Evolutionary conservation across 2,888 invertebrate genomes (phyloP).

Genomic region (Pollenia amentaria): DNA sequence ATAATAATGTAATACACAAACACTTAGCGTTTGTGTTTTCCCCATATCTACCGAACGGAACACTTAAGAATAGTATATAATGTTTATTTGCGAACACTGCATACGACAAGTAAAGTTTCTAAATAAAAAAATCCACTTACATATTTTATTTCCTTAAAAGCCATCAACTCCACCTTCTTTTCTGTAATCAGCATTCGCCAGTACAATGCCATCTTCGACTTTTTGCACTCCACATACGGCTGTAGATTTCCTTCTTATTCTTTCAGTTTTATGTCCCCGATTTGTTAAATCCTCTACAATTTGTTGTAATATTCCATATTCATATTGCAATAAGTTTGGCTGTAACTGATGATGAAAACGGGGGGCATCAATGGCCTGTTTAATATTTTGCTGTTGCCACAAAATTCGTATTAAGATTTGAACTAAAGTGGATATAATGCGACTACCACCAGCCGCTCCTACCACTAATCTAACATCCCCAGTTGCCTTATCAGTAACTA

Average conservation of each 20-base stretch:
- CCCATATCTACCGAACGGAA: too few relatives aligned
- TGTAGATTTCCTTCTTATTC: conserved; percentile 89
- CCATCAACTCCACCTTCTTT: conserved; percentile 93
- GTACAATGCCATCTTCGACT: conserved; percentile 86
- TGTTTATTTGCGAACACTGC: too few relatives aligned
- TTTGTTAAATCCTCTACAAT: conserved; percentile 87
- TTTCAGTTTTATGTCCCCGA: conserved; percentile 88
- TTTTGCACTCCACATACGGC: conserved; percentile 89
- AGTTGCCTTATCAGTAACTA: conserved; percentile 87
- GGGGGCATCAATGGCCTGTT: conserved; percentile 89
- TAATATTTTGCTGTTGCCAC: conserved; percentile 88
- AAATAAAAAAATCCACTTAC: background rate
- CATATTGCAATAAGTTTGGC: conserved; percentile 90
- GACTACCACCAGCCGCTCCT: conserved; percentile 96
- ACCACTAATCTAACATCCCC: conserved; percentile 88
- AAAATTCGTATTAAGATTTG: conserved; percentile 87
- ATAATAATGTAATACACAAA: too few relatives aligned
- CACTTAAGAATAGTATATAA: too few relatives aligned
- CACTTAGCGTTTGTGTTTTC: too few relatives aligned
- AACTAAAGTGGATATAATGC: conserved; percentile 92
- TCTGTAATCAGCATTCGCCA: conserved; percentile 92
- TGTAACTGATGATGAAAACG: conserved; percentile 95
- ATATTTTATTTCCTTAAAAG: conserved; percentile 80
- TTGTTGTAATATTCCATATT: conserved; percentile 86
- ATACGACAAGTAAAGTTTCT: too few relatives aligned